Evolutionary conservation across 1,140 invertebrate genomes (phyloP).

Genomic region (Zeugodacus cucurbitae): DNA sequence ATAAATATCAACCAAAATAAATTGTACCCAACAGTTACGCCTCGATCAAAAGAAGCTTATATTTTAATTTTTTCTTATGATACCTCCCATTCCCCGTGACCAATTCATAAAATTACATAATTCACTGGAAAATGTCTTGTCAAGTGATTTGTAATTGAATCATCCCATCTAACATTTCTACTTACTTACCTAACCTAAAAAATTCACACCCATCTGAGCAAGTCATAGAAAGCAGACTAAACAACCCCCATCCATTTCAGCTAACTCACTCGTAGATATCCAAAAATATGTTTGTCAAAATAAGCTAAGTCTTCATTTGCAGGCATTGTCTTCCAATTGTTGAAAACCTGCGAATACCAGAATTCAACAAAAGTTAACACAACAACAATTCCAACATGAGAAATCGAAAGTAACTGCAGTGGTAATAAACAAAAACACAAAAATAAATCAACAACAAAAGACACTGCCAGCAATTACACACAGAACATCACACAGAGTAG

Average conservation of each 20-base stretch:
- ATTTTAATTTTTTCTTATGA: too few species aligned
- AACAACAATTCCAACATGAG: not conserved
- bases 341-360: not conserved
- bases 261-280: not conserved
- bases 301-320: not conserved
- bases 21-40: too few species aligned
- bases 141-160: conserved; percentile 30
- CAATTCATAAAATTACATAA: not conserved
- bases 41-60: too few species aligned
- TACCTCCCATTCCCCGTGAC: not conserved
- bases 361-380: not conserved
- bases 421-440: not conserved
- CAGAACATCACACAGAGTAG: not conserved
- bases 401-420: not conserved
- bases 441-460: not conserved
- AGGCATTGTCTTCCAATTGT: not conserved
- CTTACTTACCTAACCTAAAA: not conserved
- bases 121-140: not conserved
- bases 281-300: not conserved
- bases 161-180: not conserved
- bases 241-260: not conserved
- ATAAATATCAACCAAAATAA: too few species aligned
- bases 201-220: not conserved
- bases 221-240: not conserved
- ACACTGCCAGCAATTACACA: not conserved